Evolutionary conservation across 2,113 vertebrate genomes (phyloP).

Genomic region (Dicrurus megarhynchus): DNA sequence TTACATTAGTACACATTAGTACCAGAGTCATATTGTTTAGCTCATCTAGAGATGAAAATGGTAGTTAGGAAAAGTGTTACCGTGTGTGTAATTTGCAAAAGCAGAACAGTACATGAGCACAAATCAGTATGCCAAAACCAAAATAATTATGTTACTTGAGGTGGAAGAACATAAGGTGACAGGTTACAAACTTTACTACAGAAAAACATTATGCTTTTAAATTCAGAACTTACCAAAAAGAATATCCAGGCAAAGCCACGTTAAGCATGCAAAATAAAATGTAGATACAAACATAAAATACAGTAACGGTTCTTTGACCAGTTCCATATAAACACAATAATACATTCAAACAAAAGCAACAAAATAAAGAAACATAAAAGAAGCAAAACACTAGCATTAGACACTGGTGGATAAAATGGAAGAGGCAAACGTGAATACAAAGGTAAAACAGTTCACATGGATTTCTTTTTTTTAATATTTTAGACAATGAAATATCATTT

Average conservation of each 20-base stretch:
- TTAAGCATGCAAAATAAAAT: slow-evolving; percentile 98
- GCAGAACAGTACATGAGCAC: slow-evolving; percentile 40
- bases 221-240: slow-evolving; percentile 99
- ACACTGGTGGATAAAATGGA: slow-evolving; percentile 71
- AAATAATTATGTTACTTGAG: slow-evolving; percentile 56
- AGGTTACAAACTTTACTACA: slow-evolving; percentile 71
- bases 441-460: background rate
- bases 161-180: slow-evolving; percentile 58
- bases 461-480: background rate
- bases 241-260: slow-evolving; percentile 99
- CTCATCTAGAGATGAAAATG: slow-evolving; percentile 48
- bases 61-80: slow-evolving; percentile 59
- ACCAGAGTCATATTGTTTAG: slow-evolving; percentile 47
- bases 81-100: slow-evolving; percentile 45
- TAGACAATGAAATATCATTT: background rate
- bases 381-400: slow-evolving; percentile 75
- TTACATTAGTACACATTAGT: slow-evolving; percentile 71
- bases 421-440: slow-evolving; percentile 69
- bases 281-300: slow-evolving; percentile 93
- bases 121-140: slow-evolving; percentile 40
- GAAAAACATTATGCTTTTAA: slow-evolving; percentile 77
- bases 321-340: slow-evolving; percentile 79
- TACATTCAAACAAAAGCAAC: slow-evolving; percentile 77
- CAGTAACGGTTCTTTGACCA: slow-evolving; percentile 82
- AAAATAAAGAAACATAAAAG: slow-evolving; percentile 74